Evolutionary conservation across 2,888 invertebrate genomes (phyloP).

Genomic region (Plebejus argus): DNA sequence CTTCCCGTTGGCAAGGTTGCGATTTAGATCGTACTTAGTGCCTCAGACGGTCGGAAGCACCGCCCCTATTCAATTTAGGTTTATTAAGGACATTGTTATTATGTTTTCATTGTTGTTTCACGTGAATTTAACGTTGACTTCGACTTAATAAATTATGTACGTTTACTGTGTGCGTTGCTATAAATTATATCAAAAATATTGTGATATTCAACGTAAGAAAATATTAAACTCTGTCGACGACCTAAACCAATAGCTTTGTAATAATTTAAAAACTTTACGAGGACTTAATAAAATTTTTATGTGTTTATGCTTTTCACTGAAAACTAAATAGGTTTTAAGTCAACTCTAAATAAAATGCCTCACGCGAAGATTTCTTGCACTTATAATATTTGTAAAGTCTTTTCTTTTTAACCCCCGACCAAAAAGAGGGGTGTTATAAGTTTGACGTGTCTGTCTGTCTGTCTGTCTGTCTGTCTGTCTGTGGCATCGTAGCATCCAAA

Average conservation of each 20-base stretch:
- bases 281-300: not conserved
- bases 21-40: slow-evolving; percentile 66
- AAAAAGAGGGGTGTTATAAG: too few relatives aligned
- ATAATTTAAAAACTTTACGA: not conserved
- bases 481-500: too few relatives aligned
- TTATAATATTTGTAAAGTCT: not conserved
- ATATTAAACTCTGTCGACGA: not conserved
- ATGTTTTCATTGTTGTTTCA: slow-evolving; percentile 16
- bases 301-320: not conserved
- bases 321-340: slow-evolving; percentile 10
- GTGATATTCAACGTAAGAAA: not conserved
- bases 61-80: slow-evolving; percentile 60
- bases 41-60: slow-evolving; percentile 55
- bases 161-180: not conserved
- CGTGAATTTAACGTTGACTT: slow-evolving; percentile 16
- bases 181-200: not conserved
- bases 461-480: too few relatives aligned
- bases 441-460: too few relatives aligned
- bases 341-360: not conserved
- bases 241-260: not conserved
- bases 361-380: not conserved
- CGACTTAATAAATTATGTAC: not conserved
- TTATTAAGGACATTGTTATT: slow-evolving; percentile 50
- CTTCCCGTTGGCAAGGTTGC: slow-evolving; percentile 58
- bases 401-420: not conserved